Base-by-base conservation (phyloP, 2,888 invertebrate genomes). In the Zeuzera pyrina region DNA sequence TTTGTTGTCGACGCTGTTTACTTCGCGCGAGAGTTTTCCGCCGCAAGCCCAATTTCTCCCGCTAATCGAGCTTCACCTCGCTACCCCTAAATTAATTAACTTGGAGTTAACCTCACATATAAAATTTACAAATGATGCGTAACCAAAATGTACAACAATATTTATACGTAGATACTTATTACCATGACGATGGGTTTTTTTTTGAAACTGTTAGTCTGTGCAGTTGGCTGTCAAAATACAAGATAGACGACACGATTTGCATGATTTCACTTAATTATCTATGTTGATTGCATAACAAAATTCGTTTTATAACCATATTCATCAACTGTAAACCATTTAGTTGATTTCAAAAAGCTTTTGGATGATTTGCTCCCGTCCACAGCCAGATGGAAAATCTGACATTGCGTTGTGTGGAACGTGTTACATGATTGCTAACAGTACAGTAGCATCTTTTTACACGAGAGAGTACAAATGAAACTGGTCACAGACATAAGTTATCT, bases 1-100 rank as follows among this genome's bases (percentile, higher is more conserved):
- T 78, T 76, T 77, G 77, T 79, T 76, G 73, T 66, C 63, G 65
- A 57, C 64, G 54, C 61, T 72, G 68, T 72, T 70, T 66, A 72
- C 76, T 64, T 64, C 67, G 66, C 52, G 53, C 54, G 71, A 72
- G 68, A 66, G 66, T 65, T 64, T 59, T 63, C 55, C 36, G 37
- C 42, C 37, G 41, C 70, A 70, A 72, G 67, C 70, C 57, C 72
- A 74, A 77, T 78, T 77, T 76, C 78, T 76, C 76, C 65, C 59
- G 67, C 72, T 76, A 78, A 77, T 78, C 73, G 71, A 69, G 67
- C 60, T 54, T 64, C 63, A 72, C 70, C 68, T 70, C 63, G 61
- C 63, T 61, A 53, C 56, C 56, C 56, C 67, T 70, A 68, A 70
- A 79, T 78, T 77, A 77, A 77, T 74, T 73, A 76, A 76, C 67